Base-by-base conservation (phyloP, 2,797 vertebrate genomes). In the Scolopax bukidnonensis region DNA sequence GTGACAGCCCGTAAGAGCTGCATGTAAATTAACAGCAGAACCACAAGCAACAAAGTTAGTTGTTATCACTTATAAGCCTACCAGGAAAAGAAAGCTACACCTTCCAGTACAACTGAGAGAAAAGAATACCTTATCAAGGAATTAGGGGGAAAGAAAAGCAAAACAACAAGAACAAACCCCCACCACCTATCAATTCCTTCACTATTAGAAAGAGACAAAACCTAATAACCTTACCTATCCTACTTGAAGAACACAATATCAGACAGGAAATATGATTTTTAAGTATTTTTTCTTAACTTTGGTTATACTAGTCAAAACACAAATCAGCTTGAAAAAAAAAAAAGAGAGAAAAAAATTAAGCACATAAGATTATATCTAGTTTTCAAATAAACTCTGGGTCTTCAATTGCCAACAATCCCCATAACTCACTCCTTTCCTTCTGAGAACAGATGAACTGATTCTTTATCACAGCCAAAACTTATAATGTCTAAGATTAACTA, bases 11-110 rank as follows among this genome's bases (percentile, higher is more conserved):
- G 78, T 68, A 93, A 93, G 75, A 90, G 64, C 78, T 70, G 90
- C 87, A 80, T 95, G 71, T 89, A 94, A 95, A 94, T 94, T 71
- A 91, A 92, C 83, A 43, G 67, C 80, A 87, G 92, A 96, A 89
- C 43, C 64, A 95, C 64, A 79, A 82, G 89, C 28, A 95, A 65
- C 32, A 76, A 90, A 85, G 71, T 93, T 71, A 83, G 53, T 48
- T 87, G 53, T 48, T 87, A 21, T 47, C 45, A 15, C 50, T 90
- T 82, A 28, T 20, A 73, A 93, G 60, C 32, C 47, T 82, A 73
- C 73, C 53, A 91, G 82, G 9, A 68, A 93, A 83, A 70, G 77
- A 56, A 87, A 91, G 18, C 25, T 50, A 15, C 10, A 83, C 48
- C 69, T 94, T 61, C 32, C 60, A 86, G 41, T 23, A 18, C 75